Evolutionary conservation across 2,797 vertebrate genomes (phyloP).

Genomic region (Scleropages formosus): DNA sequence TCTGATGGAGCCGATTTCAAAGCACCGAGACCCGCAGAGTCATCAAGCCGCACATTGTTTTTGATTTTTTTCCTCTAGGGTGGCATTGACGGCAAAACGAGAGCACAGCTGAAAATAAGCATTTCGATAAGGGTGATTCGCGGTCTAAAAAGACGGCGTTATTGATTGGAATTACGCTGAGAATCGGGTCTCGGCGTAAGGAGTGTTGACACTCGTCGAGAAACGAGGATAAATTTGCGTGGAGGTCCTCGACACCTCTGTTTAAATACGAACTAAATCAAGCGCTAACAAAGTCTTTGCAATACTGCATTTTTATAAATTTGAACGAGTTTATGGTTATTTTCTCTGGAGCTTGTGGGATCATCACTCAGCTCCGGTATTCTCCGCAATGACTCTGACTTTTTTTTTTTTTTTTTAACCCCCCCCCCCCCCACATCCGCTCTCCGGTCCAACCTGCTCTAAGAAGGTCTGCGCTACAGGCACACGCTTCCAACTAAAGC

Average conservation of each 20-base stretch:
- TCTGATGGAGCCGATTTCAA: neutral
- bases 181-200: slow-evolving; percentile 16
- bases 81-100: slow-evolving; percentile 6
- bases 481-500: neutral
- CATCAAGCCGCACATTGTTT: neutral
- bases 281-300: neutral
- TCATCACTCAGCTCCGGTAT: too few species aligned
- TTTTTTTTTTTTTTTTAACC: too few species aligned
- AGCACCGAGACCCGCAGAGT: neutral
- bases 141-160: slow-evolving; percentile 17
- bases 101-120: neutral
- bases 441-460: neutral
- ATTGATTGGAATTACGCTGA: neutral
- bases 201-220: slow-evolving; percentile 1
- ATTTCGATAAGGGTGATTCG: slow-evolving; percentile 14
- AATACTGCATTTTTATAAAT: too few species aligned
- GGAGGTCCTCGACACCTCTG: neutral
- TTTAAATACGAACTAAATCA: neutral
- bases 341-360: too few species aligned
- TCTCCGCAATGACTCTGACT: too few species aligned
- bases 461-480: neutral
- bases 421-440: too few species aligned
- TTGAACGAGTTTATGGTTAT: too few species aligned
- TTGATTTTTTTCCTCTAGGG: neutral
- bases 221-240: neutral